Evolutionary conservation across 2,797 vertebrate genomes (phyloP).

Genomic region (Furcifer pardalis): DNA sequence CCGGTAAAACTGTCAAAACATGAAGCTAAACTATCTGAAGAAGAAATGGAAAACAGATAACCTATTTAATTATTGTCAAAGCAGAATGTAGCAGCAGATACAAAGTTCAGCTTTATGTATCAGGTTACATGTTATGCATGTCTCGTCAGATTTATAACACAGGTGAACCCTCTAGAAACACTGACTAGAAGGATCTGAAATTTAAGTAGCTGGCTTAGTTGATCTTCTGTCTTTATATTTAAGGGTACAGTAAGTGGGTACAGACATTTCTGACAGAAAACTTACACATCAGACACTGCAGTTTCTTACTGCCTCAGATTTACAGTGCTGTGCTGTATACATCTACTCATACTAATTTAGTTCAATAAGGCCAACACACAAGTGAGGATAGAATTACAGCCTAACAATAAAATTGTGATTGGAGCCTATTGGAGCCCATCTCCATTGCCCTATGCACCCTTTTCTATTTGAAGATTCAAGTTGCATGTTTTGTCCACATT

Average conservation of each 20-base stretch:
- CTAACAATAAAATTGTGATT: neutral
- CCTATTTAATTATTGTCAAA: neutral
- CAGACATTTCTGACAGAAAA: neutral
- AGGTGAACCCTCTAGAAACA: neutral
- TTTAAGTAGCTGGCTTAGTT: too few relatives aligned
- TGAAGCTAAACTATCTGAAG: neutral
- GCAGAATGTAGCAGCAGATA: neutral
- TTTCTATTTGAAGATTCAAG: neutral
- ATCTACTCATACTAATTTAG: neutral
- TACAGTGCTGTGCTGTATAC: neutral
- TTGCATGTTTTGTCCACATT: neutral
- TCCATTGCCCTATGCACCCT: neutral
- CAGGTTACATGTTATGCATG: neutral
- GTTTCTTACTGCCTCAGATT: neutral
- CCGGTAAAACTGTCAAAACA: neutral
- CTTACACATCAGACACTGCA: neutral
- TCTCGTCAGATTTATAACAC: neutral
- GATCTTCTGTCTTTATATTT: neutral
- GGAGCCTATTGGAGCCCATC: neutral
- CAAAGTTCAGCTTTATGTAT: neutral
- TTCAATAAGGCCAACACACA: neutral
- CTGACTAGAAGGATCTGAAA: neutral
- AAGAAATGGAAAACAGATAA: neutral
- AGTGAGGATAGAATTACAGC: neutral
- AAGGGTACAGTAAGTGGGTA: neutral